A percentile compares a stretch with the other conserved stretches of the same genome.
Evolutionary conservation across 1,140 invertebrate genomes (phyloP).

Genomic region (Cataglyphis hispanica): DNA sequence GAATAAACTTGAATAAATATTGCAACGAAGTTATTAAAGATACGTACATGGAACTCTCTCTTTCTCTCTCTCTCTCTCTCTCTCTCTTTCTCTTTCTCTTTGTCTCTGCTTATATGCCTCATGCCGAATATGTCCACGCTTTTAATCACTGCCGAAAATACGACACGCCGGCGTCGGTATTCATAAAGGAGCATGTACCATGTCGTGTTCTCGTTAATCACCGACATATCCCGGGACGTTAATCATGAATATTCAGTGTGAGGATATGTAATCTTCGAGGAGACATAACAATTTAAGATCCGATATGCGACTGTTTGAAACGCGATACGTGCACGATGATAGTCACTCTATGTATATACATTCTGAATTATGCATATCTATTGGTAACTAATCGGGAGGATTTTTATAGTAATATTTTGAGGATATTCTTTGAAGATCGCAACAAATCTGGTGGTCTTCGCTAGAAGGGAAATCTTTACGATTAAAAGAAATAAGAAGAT

Average conservation of each 20-base stretch:
- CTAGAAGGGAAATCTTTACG: neutral
- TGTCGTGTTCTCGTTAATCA: conserved; percentile 46
- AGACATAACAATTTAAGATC: conserved; percentile 69
- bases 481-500: neutral
- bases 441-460: too few relatives aligned
- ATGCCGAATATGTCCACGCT: conserved; percentile 28
- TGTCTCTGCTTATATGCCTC: conserved; percentile 7
- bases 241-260: conserved; percentile 77
- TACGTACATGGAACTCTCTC: conserved; percentile 4
- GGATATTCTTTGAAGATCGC: neutral
- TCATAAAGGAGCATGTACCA: conserved; percentile 55
- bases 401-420: neutral
- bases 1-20: neutral
- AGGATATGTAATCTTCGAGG: conserved; percentile 72
- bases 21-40: conserved; percentile 32
- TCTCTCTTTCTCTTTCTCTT: too few relatives aligned
- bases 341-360: neutral
- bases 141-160: conserved; percentile 54
- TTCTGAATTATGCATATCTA: neutral
- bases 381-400: neutral
- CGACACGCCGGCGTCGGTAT: conserved; percentile 14
- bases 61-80: too few relatives aligned
- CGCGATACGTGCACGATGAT: neutral
- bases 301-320: conserved; percentile 46
- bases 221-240: conserved; percentile 52